phyloP scores from a whole-genome alignment of 1,140 invertebrate genomes.

The Orius insidiosus region DNA sequence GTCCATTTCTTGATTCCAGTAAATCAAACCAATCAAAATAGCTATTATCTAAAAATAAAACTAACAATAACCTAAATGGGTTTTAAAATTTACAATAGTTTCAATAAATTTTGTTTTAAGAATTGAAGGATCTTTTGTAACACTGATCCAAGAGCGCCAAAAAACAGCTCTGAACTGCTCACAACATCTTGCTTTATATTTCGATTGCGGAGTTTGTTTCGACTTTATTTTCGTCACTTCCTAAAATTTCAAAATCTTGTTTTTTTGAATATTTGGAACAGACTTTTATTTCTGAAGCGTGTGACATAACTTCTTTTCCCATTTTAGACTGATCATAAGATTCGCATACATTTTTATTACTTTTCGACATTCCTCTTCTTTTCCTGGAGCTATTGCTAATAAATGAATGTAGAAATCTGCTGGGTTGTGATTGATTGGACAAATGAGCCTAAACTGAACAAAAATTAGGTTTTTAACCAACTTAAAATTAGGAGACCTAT shows the following conservation, averaged over 20 bases:
- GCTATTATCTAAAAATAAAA: conserved; percentile 2
- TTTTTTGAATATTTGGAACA: too few relatives aligned
- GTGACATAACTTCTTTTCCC: conserved; percentile 16
- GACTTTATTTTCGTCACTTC: too few relatives aligned
- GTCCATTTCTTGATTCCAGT: neutral
- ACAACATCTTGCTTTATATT: conserved; percentile 72
- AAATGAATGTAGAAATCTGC: conserved; percentile 90
- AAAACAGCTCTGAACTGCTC: conserved; percentile 75
- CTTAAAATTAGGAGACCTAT: too few relatives aligned
- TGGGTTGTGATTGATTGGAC: conserved; percentile 82
- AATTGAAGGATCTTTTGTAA: conserved; percentile 75
- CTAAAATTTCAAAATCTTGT: too few relatives aligned
- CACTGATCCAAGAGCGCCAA: conserved; percentile 76
- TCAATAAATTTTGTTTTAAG: conserved; percentile 39
- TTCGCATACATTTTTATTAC: conserved; percentile 57
- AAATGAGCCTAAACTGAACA: conserved; percentile 50
- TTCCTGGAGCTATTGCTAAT: conserved; percentile 68
- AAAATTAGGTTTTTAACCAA: too few relatives aligned
- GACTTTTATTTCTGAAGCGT: conserved; percentile 13
- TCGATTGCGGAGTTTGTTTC: too few relatives aligned
- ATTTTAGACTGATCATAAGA: conserved; percentile 43
- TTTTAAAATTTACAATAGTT: neutral
- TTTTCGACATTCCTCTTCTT: conserved; percentile 53
- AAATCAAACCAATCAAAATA: conserved; percentile 2
- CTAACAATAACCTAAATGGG: neutral